Percentiles rank a stretch among this genome's conserved stretches.
Evolutionary conservation across 2,888 invertebrate species (phyloP).

Genomic region (Onthophagus sagittarius): DNA sequence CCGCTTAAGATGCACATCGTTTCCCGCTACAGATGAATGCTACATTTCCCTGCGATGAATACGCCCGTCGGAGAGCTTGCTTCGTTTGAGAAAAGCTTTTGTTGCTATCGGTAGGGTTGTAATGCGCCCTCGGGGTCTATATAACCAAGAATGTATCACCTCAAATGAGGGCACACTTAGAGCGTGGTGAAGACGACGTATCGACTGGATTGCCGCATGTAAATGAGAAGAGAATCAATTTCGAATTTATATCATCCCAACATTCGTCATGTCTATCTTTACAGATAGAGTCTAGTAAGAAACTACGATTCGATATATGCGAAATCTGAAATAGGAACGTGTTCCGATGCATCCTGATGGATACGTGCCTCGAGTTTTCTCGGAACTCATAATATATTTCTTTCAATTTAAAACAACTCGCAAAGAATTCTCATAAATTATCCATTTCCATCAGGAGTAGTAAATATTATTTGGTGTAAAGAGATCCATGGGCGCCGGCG

Average conservation of each 20-base stretch:
- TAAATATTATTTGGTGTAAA: constrained; percentile 13
- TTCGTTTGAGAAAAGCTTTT: not conserved
- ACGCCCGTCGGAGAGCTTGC: not conserved
- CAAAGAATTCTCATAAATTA: constrained; percentile 1
- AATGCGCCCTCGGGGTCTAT: not conserved
- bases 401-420: not conserved
- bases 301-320: too few species aligned
- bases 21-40: not conserved
- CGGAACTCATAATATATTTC: not conserved
- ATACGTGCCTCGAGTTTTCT: not conserved
- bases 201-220: not conserved
- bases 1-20: not conserved
- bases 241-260: not conserved
- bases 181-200: not conserved
- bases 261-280: not conserved
- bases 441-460: not conserved
- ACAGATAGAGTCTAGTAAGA: not conserved
- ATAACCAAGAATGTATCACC: not conserved
- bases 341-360: not conserved
- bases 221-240: not conserved
- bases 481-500: not conserved
- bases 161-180: not conserved
- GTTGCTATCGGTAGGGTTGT: not conserved
- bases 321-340: not conserved
- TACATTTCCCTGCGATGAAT: not conserved